phyloP scores from a whole-genome alignment of 1,140 invertebrate genomes.

The Mamestra configurata region DNA sequence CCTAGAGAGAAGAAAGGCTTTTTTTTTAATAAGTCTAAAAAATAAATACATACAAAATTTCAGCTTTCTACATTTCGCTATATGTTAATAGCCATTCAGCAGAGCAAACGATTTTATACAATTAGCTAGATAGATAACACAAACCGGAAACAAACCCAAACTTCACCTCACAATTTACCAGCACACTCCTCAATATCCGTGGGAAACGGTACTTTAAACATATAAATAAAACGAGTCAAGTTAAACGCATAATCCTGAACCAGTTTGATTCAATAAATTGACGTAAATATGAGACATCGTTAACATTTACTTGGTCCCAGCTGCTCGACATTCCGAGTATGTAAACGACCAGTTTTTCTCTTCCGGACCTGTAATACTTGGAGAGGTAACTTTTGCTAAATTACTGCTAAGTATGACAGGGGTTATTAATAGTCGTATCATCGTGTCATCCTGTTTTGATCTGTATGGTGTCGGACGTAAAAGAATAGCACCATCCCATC shows the following conservation, averaged over 20 bases:
- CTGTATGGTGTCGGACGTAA: no score
- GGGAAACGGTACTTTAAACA: not conserved
- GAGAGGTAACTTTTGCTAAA: not conserved
- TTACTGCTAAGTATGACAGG: not conserved
- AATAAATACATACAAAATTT: no score
- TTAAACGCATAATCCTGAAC: slow-evolving; percentile 27
- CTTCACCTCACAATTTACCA: not conserved
- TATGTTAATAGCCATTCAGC: no score
- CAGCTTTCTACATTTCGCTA: no score
- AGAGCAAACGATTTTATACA: no score
- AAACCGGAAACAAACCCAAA: not conserved
- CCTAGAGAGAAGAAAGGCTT: no score
- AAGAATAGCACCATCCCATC: no score
- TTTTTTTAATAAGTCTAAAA: no score
- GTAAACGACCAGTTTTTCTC: slow-evolving; percentile 28
- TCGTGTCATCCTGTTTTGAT: no score
- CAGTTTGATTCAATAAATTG: slow-evolving; percentile 15
- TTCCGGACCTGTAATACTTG: slow-evolving; percentile 6
- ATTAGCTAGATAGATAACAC: no score
- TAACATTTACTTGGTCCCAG: slow-evolving; percentile 15
- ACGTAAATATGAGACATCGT: slow-evolving; percentile 25
- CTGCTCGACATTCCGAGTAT: not conserved
- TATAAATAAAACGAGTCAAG: not conserved
- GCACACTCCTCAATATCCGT: not conserved
- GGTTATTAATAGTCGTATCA: no score